phyloP scores from a whole-genome alignment of 2,113 vertebrate genomes.

The Podiceps cristatus region DNA sequence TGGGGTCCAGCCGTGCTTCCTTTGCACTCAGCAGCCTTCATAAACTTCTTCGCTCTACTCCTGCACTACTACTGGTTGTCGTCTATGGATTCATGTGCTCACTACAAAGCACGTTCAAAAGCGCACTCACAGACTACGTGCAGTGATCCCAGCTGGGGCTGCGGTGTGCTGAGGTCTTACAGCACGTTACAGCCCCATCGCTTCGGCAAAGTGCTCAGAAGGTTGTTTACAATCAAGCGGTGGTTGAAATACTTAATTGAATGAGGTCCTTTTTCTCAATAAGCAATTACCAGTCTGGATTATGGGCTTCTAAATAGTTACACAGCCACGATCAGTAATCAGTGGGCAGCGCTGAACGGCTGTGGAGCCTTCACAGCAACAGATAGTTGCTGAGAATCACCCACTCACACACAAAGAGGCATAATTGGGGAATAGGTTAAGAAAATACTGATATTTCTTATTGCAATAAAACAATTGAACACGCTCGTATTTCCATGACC shows the following conservation, averaged over 20 bases:
- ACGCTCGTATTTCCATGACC: accelerated
- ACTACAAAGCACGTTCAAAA: background rate
- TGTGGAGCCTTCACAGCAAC: background rate
- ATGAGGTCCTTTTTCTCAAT: background rate
- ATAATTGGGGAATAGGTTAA: background rate
- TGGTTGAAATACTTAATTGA: background rate
- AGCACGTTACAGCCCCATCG: accelerated
- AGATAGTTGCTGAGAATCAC: background rate
- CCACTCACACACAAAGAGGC: background rate
- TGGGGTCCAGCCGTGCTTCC: background rate
- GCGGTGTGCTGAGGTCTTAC: background rate
- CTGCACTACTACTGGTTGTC: background rate
- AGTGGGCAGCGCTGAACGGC: accelerated
- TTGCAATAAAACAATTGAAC: background rate
- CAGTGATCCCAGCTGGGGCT: background rate
- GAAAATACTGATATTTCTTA: background rate
- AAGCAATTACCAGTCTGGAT: background rate
- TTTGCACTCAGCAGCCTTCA: background rate
- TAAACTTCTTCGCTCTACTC: accelerated
- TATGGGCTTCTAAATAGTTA: background rate
- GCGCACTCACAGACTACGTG: background rate
- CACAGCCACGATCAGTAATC: background rate
- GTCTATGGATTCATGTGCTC: background rate
- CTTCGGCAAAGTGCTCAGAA: background rate
- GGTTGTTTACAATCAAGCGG: background rate